These are phyloP conservation scores for Ctenochaetus hawaiiensis DNA, from an alignment of 2,797 vertebrate genomes.

Conservation along the genomic window DNA sequence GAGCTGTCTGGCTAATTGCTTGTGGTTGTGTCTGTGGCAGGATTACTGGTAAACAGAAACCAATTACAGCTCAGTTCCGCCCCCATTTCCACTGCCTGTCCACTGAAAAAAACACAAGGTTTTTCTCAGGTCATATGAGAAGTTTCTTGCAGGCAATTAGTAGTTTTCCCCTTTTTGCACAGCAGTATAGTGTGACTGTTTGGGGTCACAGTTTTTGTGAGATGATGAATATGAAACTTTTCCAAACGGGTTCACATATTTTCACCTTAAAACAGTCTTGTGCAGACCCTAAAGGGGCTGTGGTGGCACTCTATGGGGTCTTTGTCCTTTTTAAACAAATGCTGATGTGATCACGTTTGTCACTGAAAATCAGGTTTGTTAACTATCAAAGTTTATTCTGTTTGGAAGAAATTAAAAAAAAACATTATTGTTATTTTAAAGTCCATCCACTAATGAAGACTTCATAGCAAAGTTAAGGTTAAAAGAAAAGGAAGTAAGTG, in stretches of 20 bases:
- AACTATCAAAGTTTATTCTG: no score
- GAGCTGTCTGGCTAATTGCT: constrained; percentile 77
- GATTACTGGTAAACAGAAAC: constrained; percentile 80
- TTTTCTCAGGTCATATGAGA: constrained; percentile 54
- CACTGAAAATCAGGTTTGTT: not conserved
- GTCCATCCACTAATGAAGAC: no score
- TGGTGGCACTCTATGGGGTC: not conserved
- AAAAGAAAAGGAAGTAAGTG: no score
- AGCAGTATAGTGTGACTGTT: not conserved
- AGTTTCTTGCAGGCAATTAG: constrained; percentile 60
- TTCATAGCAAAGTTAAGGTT: no score
- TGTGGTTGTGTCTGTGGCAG: constrained; percentile 67
- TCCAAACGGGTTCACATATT: not conserved
- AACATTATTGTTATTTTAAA: no score
- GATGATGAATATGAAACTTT: constrained; percentile 2
- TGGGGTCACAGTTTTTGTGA: constrained; percentile 8
- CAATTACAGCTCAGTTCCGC: constrained; percentile 73
- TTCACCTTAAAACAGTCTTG: constrained; percentile 12
- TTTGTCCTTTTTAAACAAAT: not conserved
- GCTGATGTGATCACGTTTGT: not conserved
- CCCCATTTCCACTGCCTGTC: constrained; percentile 33
- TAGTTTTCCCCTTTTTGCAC: constrained; percentile 1
- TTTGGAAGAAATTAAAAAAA: no score
- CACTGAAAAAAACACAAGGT: not conserved
- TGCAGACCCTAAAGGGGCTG: not conserved